These are phyloP conservation scores for Hepsetus odoe DNA, from an alignment of 2,113 vertebrate genomes.

Conservation along the genomic window DNA sequence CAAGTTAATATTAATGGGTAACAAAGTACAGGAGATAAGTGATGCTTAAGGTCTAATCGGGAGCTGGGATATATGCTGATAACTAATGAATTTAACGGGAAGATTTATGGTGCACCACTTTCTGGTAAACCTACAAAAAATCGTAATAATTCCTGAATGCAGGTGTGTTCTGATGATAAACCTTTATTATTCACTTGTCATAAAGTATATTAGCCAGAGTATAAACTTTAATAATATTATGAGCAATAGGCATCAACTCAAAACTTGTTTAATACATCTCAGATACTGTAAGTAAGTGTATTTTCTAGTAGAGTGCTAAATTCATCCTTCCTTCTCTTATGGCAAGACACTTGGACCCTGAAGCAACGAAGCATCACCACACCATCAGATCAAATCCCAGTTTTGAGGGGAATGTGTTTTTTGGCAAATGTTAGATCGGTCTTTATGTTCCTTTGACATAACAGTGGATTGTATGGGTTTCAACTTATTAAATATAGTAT, in stretches of 20 bases:
- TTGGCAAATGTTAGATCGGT: too few relatives aligned
- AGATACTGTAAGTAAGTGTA: too few relatives aligned
- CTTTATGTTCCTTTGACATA: too few relatives aligned
- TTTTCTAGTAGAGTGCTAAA: too few relatives aligned
- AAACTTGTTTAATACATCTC: not conserved
- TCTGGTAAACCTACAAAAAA: not conserved
- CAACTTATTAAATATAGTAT: too few relatives aligned
- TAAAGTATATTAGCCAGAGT: not conserved
- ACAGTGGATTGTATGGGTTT: too few relatives aligned
- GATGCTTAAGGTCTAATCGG: constrained; percentile 4
- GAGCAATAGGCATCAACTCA: not conserved
- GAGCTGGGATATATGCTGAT: constrained; percentile 43
- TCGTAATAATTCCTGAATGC: not conserved
- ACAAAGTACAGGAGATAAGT: constrained; percentile 77
- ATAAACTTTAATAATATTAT: not conserved
- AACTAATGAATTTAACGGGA: constrained; percentile 11
- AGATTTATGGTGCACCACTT: constrained; percentile 35
- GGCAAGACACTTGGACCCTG: too few relatives aligned
- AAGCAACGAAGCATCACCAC: too few relatives aligned
- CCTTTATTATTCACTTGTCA: not conserved
- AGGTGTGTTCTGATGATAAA: not conserved
- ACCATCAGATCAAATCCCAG: too few relatives aligned
- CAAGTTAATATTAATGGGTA: constrained; percentile 66
- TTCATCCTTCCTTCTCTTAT: too few relatives aligned
- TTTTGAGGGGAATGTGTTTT: too few relatives aligned